phyloP scores from a whole-genome alignment of 2,797 vertebrate species.

The Pangasius sanitwongsei region DNA sequence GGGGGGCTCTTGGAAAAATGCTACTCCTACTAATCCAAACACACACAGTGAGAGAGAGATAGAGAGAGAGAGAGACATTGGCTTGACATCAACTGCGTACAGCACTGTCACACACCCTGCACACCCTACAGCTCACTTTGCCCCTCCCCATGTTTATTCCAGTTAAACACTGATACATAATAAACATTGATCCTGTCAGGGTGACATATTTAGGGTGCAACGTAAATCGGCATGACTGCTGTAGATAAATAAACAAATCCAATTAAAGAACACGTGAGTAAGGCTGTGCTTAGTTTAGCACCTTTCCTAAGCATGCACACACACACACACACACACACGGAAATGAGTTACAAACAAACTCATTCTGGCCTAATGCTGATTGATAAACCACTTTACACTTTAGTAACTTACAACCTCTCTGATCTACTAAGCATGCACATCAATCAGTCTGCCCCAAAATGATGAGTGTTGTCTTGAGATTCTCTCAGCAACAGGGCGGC shows the following conservation, averaged over 20 bases:
- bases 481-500: constrained; percentile 64
- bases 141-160: constrained; percentile 17
- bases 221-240: constrained; percentile 45
- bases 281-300: constrained; percentile 57
- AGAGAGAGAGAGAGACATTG: no score
- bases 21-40: constrained; percentile 1
- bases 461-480: constrained; percentile 60
- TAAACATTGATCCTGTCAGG: constrained; percentile 43
- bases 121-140: constrained; percentile 33
- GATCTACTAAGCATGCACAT: constrained; percentile 54
- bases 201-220: constrained; percentile 51
- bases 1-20: not conserved
- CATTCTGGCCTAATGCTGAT: constrained; percentile 40
- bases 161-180: constrained; percentile 37
- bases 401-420: constrained; percentile 61
- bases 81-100: not conserved
- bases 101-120: not conserved
- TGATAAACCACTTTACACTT: constrained; percentile 39
- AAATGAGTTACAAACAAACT: constrained; percentile 38
- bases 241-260: constrained; percentile 61
- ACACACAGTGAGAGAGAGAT: not conserved
- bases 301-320: constrained; percentile 35
- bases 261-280: constrained; percentile 53
- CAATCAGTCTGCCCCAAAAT: constrained; percentile 57
- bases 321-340: constrained; percentile 21